Evolutionary conservation across 2,888 invertebrate species (phyloP).

Genomic region (Agrotis ipsilon): DNA sequence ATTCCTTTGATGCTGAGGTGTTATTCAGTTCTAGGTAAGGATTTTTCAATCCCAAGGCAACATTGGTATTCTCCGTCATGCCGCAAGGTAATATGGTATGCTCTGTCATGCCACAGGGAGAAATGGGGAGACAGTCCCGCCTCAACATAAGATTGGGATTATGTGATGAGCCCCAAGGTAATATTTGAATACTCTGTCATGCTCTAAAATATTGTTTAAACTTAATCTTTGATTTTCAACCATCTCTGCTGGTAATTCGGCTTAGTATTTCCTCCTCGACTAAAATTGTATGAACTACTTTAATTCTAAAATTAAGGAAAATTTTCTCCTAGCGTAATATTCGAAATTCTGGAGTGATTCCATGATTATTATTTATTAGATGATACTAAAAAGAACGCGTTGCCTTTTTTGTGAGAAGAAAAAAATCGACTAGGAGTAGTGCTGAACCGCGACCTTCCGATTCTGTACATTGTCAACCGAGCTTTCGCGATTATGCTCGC

Average conservation of each 20-base stretch:
- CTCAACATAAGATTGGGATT: no score
- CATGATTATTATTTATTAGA: constrained; percentile 1
- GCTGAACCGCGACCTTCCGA: no score
- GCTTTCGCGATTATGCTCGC: no score
- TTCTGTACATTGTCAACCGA: no score
- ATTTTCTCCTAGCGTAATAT: constrained; percentile 6
- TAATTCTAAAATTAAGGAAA: constrained; percentile 23
- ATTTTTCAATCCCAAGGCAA: background rate
- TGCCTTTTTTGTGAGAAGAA: no score
- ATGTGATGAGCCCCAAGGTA: no score
- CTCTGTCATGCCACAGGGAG: background rate
- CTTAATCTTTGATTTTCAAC: background rate
- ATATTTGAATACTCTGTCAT: no score
- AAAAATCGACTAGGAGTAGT: no score
- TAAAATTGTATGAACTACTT: constrained; percentile 7
- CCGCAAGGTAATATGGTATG: no score
- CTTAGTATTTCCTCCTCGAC: constrained; percentile 15
- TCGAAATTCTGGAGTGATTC: constrained; percentile 1
- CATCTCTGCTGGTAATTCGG: constrained; percentile 1
- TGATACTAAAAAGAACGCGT: background rate
- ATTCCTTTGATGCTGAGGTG: no score
- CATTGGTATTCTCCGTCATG: background rate
- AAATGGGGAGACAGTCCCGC: no score
- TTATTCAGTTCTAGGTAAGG: background rate
- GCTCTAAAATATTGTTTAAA: no score